These are phyloP conservation scores for Eupithecia vulgata DNA, from an alignment of 2,888 invertebrate species.

Conservation along the genomic window DNA sequence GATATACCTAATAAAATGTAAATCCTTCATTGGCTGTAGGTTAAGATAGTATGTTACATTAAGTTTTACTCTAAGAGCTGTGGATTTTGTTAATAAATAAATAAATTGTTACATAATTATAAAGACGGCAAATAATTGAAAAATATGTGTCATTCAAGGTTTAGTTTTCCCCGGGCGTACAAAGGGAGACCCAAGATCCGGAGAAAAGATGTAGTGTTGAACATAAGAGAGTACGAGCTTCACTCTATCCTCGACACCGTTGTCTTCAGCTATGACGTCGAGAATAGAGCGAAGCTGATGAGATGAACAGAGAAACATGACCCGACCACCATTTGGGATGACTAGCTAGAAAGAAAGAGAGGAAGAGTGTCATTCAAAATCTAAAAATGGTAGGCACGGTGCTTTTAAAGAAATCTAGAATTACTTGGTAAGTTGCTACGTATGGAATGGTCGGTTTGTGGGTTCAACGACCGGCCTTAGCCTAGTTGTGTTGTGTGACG, in stretches of 20 bases:
- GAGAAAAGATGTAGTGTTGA: not conserved
- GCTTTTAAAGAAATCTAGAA: conserved; percentile 50
- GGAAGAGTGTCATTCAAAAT: not conserved
- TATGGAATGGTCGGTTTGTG: conserved; percentile 47
- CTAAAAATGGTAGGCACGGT: not conserved
- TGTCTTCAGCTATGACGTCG: not conserved
- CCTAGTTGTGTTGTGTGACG: conserved; percentile 76
- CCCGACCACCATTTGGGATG: not conserved
- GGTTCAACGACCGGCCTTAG: conserved; percentile 81
- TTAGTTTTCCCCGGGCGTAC: not conserved
- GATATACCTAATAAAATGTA: too few relatives aligned
- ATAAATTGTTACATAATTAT: too few relatives aligned
- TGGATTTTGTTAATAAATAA: too few relatives aligned
- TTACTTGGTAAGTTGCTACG: conserved; percentile 33
- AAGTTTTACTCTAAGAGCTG: too few relatives aligned
- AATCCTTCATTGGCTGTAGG: too few relatives aligned
- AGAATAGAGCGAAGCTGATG: not conserved
- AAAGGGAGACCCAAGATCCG: not conserved
- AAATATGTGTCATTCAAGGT: not conserved
- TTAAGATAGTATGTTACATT: too few relatives aligned
- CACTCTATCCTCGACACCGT: not conserved
- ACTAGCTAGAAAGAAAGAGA: not conserved
- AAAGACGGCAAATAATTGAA: not conserved
- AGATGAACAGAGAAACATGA: not conserved
- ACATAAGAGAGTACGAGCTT: not conserved